Evolutionary conservation across 2,797 vertebrate genomes (phyloP).

Genomic region (Chaetophractus vellerosus): DNA sequence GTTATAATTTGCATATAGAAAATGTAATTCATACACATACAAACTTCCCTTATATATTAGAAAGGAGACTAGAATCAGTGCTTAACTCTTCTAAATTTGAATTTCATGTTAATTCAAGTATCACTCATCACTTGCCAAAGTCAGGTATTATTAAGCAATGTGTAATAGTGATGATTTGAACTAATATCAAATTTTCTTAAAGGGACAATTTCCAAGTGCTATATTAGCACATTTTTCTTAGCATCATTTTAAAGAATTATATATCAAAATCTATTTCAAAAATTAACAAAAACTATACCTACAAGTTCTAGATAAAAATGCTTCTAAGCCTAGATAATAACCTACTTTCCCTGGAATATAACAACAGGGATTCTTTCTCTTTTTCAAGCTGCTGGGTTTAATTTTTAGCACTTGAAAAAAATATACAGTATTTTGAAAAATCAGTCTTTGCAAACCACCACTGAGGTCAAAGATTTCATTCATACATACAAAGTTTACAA

Average conservation of each 20-base stretch:
- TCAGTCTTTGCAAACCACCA: conserved; percentile 86
- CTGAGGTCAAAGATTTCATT: conserved; percentile 87
- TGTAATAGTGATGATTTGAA: conserved; percentile 20
- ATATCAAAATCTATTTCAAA: conserved; percentile 66
- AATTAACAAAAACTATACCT: conserved; percentile 10
- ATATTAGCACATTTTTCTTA: conserved; percentile 68
- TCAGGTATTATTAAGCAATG: conserved; percentile 63
- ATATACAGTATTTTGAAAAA: conserved; percentile 89
- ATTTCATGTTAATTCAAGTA: conserved; percentile 67
- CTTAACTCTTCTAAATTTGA: conserved; percentile 34
- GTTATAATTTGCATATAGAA: background rate
- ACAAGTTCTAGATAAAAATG: background rate
- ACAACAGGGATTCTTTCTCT: background rate
- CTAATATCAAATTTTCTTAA: conserved; percentile 64
- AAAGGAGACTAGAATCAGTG: background rate
- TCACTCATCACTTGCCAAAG: conserved; percentile 55
- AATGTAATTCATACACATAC: background rate
- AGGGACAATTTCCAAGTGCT: conserved; percentile 62
- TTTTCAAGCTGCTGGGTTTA: conserved; percentile 84
- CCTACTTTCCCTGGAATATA: conserved; percentile 24
- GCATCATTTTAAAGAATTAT: conserved; percentile 70
- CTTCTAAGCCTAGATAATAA: background rate
- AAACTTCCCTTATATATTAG: background rate
- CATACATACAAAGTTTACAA: conserved; percentile 95
- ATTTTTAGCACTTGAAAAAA: conserved; percentile 87